phyloP scores from a whole-genome alignment of 2,797 vertebrate genomes.

The Pelochelys cantorii region DNA sequence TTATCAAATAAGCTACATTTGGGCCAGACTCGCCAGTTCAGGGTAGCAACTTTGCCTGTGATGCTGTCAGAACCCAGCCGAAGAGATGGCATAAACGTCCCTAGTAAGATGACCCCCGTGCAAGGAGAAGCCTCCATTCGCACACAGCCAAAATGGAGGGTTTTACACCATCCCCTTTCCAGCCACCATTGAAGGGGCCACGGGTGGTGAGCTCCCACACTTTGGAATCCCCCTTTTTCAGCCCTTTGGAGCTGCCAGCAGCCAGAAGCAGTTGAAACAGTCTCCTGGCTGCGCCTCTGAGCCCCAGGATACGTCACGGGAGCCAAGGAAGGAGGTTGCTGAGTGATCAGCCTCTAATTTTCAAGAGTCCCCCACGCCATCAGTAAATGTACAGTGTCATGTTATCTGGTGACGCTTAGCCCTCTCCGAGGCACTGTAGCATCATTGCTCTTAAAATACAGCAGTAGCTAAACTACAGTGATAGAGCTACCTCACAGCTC shows the following conservation, averaged over 20 bases:
- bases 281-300: background rate
- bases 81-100: background rate
- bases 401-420: no score
- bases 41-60: background rate
- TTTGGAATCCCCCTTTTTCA: rapidly evolving
- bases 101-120: background rate
- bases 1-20: background rate
- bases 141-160: rapidly evolving
- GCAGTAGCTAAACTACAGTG: no score
- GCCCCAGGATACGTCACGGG: background rate
- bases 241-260: background rate
- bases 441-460: background rate
- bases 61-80: background rate
- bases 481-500: background rate
- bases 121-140: background rate
- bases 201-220: background rate
- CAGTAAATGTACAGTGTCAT: background rate
- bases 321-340: background rate
- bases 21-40: rapidly evolving
- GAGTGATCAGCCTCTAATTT: background rate
- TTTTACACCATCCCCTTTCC: background rate
- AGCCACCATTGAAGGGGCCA: background rate
- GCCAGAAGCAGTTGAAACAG: background rate
- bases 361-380: background rate
- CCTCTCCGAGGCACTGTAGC: background rate